Evolutionary conservation across 2,113 vertebrate genomes (phyloP).

Genomic region (Caranx ignobilis): DNA sequence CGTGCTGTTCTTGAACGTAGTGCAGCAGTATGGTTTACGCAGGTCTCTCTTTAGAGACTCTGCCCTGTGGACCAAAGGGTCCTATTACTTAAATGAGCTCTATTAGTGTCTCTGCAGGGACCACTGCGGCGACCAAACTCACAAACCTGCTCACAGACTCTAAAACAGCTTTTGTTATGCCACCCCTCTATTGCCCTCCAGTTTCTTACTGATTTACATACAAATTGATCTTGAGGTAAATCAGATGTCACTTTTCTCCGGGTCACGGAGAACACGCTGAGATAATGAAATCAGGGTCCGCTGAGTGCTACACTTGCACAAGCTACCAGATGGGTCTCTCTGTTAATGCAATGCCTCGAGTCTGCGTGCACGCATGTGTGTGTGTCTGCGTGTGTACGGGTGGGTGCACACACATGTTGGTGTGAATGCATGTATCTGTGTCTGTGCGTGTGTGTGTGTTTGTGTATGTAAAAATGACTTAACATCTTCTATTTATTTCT

Average conservation of each 20-base stretch:
- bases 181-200: constrained; percentile 77
- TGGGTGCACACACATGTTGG: constrained; percentile 46
- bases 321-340: constrained; percentile 81
- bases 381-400: constrained; percentile 19
- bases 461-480: constrained; percentile 68
- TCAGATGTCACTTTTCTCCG: constrained; percentile 86
- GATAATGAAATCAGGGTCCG: constrained; percentile 86
- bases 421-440: constrained; percentile 20
- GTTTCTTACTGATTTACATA: constrained; percentile 86
- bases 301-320: constrained; percentile 80
- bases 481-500: constrained; percentile 79
- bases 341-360: constrained; percentile 72
- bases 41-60: constrained; percentile 27
- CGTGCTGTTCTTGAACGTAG: constrained; percentile 32
- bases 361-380: constrained; percentile 34
- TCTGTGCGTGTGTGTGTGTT: constrained; percentile 28
- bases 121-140: constrained; percentile 52
- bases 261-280: constrained; percentile 84
- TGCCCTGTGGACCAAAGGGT: constrained; percentile 70
- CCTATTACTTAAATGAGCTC: constrained; percentile 84
- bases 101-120: constrained; percentile 79
- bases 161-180: constrained; percentile 80
- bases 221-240: constrained; percentile 89
- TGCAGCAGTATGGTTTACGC: constrained; percentile 38
- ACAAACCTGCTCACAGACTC: constrained; percentile 72